These are phyloP conservation scores for Adelognathus sp. DNA, from an alignment of 2,888 invertebrate species.

Conservation along the genomic window DNA sequence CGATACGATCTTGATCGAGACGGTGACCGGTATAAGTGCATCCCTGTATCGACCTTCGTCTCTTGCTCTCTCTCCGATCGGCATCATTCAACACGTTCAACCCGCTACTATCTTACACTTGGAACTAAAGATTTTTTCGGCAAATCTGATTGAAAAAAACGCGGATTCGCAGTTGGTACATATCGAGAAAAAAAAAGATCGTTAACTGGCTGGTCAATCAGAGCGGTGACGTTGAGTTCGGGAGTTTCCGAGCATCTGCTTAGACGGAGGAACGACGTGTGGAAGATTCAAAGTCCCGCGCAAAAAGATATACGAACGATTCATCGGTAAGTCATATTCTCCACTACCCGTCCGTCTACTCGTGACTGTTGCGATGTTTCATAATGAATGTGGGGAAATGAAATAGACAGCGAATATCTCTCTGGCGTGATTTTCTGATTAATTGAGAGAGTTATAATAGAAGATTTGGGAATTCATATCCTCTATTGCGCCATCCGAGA, in stretches of 20 bases:
- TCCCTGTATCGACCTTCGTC: not conserved
- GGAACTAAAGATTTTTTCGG: not conserved
- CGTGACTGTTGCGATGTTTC: not conserved
- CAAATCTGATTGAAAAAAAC: not conserved
- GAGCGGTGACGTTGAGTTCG: slow-evolving; percentile 3
- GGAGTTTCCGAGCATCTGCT: not conserved
- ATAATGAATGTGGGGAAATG: not conserved
- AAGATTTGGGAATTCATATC: too few relatives aligned
- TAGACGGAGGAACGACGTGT: not conserved
- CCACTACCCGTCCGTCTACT: too few relatives aligned
- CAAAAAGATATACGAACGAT: not conserved
- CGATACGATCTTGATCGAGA: slow-evolving; percentile 14
- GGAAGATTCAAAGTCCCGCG: not conserved
- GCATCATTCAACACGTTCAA: not conserved
- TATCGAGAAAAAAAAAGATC: not conserved
- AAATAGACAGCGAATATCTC: not conserved
- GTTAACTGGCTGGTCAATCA: not conserved
- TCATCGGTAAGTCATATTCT: slow-evolving; percentile 8
- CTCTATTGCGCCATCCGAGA: too few relatives aligned
- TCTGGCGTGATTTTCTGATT: too few relatives aligned
- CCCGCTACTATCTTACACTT: not conserved
- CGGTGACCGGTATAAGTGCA: slow-evolving; percentile 35
- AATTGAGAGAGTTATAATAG: too few relatives aligned
- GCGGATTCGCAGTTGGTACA: not conserved
- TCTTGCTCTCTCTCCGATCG: not conserved